Conservation (phyloP, 2,888 invertebrate species). For the Lacanobia oleracea region DNA sequence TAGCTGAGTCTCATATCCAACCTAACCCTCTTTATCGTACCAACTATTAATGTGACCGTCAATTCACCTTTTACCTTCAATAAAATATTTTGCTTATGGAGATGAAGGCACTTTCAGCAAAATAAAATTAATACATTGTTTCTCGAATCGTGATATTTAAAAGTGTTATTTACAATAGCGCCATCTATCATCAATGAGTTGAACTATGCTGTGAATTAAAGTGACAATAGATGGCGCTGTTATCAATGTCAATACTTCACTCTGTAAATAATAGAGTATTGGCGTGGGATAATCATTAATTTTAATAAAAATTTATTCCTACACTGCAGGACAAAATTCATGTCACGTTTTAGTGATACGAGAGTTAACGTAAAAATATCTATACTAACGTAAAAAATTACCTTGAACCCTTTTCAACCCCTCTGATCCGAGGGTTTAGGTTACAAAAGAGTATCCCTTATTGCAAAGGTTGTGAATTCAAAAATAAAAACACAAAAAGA, state of each 20-base stretch:
- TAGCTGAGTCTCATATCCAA: too few relatives aligned
- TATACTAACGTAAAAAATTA: neutral
- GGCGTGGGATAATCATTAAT: neutral
- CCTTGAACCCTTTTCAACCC: slow-evolving; percentile 11
- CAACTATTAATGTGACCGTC: too few relatives aligned
- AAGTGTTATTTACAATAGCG: slow-evolving; percentile 1
- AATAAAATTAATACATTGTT: too few relatives aligned
- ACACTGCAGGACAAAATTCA: neutral
- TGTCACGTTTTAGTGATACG: neutral
- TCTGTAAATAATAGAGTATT: neutral
- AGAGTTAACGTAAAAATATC: neutral
- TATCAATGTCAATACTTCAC: neutral
- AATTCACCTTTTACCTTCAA: too few relatives aligned
- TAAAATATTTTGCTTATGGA: too few relatives aligned
- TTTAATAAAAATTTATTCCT: neutral
- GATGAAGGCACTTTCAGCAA: too few relatives aligned
- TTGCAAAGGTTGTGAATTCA: fast-evolving
- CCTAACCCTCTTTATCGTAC: too few relatives aligned
- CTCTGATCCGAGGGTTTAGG: neutral
- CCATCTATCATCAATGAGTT: slow-evolving; percentile 9
- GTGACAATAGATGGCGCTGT: slow-evolving; percentile 34
- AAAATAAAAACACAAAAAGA: slow-evolving; percentile 43
- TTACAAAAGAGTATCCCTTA: neutral
- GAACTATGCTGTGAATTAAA: neutral
- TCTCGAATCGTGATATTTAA: too few relatives aligned